Conservation (phyloP, 2,113 vertebrate species). For the Cyanistes caeruleus region DNA sequence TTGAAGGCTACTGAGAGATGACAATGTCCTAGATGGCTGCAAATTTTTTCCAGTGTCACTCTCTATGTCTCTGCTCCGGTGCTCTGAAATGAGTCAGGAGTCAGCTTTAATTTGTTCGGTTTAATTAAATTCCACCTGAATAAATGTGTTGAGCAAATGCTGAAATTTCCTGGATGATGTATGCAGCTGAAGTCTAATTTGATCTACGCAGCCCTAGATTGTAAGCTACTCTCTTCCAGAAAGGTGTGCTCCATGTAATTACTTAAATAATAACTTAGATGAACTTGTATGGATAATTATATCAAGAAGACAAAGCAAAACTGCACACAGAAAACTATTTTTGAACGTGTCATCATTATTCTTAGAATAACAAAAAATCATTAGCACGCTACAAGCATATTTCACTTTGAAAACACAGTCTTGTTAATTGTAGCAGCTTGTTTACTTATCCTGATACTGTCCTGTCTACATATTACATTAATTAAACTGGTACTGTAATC, state of each 20-base stretch:
- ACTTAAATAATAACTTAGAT: not conserved
- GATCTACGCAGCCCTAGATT: not conserved
- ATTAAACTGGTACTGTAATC: not conserved
- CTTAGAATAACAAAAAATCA: not conserved
- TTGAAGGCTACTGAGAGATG: constrained; percentile 21
- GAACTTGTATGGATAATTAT: not conserved
- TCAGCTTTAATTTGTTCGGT: constrained; percentile 55
- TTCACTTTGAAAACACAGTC: not conserved
- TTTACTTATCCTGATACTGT: constrained; percentile 1
- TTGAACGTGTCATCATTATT: not conserved
- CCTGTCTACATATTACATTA: not conserved
- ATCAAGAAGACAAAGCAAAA: not conserved
- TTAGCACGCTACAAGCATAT: not conserved
- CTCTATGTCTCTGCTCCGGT: not conserved
- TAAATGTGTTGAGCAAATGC: constrained; percentile 18
- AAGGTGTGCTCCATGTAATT: not conserved
- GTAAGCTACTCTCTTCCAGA: not conserved
- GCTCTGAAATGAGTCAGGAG: constrained; percentile 33
- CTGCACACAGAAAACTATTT: not conserved
- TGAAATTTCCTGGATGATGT: constrained; percentile 34
- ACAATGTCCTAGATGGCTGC: not conserved
- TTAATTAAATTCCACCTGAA: constrained; percentile 60
- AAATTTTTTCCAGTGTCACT: constrained; percentile 27
- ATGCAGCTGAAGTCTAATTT: not conserved
- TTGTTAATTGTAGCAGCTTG: not conserved